Evolutionary conservation across 2,797 vertebrate species (phyloP).

Genomic region (Notolabrus celidotus): DNA sequence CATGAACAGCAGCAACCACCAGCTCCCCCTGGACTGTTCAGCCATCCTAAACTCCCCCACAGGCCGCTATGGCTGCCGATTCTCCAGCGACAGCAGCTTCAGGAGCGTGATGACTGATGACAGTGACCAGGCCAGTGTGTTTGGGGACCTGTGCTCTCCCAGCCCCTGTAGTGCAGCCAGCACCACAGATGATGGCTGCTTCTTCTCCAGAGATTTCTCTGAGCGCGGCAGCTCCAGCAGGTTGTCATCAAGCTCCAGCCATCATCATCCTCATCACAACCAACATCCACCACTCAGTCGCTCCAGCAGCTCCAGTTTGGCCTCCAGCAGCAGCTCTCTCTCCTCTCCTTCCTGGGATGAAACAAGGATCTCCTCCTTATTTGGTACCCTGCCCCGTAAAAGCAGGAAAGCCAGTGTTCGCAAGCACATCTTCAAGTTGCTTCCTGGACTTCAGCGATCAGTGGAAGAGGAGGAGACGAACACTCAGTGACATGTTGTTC

Average conservation of each 20-base stretch:
- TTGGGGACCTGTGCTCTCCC: constrained; percentile 83
- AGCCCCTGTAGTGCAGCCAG: constrained; percentile 86
- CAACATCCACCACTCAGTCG: constrained; percentile 73
- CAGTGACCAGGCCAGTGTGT: constrained; percentile 86
- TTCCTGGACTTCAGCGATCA: constrained; percentile 92
- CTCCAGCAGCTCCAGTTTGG: constrained; percentile 86
- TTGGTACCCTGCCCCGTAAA: constrained; percentile 93
- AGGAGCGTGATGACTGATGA: constrained; percentile 88
- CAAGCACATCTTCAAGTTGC: constrained; percentile 90
- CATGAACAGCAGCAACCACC: constrained; percentile 63
- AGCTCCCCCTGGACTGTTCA: constrained; percentile 70
- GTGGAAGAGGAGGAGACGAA: constrained; percentile 89
- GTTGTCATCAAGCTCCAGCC: constrained; percentile 54
- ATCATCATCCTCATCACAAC: constrained; percentile 56
- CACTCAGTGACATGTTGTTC: constrained; percentile 34
- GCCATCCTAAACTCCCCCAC: constrained; percentile 46
- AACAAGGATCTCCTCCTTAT: constrained; percentile 78
- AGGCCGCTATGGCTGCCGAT: constrained; percentile 67
- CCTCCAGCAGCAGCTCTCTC: constrained; percentile 85
- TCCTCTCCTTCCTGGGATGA: constrained; percentile 91
- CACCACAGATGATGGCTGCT: constrained; percentile 84
- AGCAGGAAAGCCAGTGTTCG: constrained; percentile 85
- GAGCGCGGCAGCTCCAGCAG: constrained; percentile 42
- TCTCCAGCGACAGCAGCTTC: constrained; percentile 94
- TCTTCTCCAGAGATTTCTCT: constrained; percentile 78